Evolutionary conservation across 30 jellyfish, hydroid and myxozoan genomes (phyloP), one percentile per base, ranked within the genome.

Genomic region (Chrysaora quinquecirrha): DNA sequence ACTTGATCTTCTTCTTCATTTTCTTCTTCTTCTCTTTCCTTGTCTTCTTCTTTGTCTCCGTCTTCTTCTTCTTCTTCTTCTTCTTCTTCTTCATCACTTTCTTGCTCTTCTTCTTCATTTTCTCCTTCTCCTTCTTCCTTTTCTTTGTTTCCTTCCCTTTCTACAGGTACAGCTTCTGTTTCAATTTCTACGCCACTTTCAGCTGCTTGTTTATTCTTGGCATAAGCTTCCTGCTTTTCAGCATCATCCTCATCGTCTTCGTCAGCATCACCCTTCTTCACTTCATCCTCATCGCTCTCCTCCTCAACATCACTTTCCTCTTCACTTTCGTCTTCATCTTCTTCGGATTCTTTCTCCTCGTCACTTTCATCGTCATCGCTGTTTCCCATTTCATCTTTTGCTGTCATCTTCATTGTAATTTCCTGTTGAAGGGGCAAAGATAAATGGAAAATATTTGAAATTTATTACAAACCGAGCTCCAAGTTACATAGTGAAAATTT

Each of bases 391-490:
- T 50, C 23, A 34, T 32, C 47, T 33, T 65, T 63, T 31, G 63
- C 81, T 7, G 88, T 82, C 90, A 89, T 73, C 61, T 89, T 75
- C 83, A 89, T 47, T 25, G 97, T 89, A 7, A 89, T 91, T 3
- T 89, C 91, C 97, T 89, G 66, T n/a, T 21, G 29, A 38, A 64
- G 30, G 48, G 33, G 10, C 43, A 60, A 20, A 62, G 1, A 38
- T 14, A 38, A 38, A 38, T 38, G 54, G 54, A 38, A 3, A 38
- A 14, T 3, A 14, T 14, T 38, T 38, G 14, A 6, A 38, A 38
- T 14, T 38, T 38, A 38, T 38, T 3, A 38, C 54, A 38, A 38
- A 38, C 54, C 6, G 14, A 3, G 6, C 54, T n/a, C n/a, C n/a
- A n/a, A n/a, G n/a, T n/a, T n/a, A n/a, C n/a, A n/a, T n/a, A n/a